Percentiles rank a stretch among this genome's conserved stretches.
phyloP scores from a whole-genome alignment of 2,113 vertebrate species.

The Plestiodon gilberti region DNA sequence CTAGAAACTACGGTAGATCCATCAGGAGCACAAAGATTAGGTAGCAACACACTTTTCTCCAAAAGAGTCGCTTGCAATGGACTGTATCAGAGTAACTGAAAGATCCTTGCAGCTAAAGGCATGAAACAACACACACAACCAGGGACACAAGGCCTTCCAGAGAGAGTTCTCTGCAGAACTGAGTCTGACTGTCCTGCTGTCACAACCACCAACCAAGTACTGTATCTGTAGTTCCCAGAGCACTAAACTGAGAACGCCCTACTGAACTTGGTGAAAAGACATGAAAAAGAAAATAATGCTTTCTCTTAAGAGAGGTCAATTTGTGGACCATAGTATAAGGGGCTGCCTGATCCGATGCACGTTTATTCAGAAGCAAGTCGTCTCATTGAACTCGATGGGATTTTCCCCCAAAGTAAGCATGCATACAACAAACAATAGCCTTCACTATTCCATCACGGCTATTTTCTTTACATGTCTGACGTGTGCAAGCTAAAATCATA shows the following conservation, averaged over 20 bases:
- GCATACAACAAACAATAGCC: neutral
- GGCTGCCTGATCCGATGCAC: neutral
- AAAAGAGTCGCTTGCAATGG: neutral
- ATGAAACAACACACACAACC: no score
- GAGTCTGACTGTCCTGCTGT: neutral
- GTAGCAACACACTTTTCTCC: neutral
- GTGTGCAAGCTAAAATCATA: neutral
- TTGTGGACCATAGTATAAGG: neutral
- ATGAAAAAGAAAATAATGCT: neutral
- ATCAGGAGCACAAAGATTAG: no score
- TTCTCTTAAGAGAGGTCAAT: neutral
- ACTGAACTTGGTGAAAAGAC: neutral
- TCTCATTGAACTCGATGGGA: neutral
- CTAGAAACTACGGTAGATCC: neutral
- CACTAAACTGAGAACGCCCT: neutral
- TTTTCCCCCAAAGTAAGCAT: no score
- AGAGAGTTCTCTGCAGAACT: neutral
- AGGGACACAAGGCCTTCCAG: neutral
- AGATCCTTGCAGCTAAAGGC: neutral
- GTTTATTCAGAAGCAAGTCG: neutral
- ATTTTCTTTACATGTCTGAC: neutral
- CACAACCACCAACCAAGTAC: neutral
- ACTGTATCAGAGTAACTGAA: neutral
- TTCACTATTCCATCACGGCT: neutral
- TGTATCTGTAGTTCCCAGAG: neutral